Conservation (phyloP, 2,113 vertebrate genomes). For the Caracal caracal region DNA sequence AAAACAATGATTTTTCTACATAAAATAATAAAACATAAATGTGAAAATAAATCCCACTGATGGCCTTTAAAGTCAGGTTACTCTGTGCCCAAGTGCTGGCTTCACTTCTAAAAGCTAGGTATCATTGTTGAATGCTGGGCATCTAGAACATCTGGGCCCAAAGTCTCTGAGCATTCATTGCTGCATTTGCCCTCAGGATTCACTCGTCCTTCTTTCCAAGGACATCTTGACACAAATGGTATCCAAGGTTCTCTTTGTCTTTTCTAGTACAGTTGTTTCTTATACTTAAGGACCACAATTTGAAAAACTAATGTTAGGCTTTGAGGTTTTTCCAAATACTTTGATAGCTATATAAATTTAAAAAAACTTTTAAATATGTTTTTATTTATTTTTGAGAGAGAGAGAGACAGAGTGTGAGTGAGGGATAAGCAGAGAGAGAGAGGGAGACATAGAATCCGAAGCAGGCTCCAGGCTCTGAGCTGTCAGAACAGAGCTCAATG, state of each 20-base stretch:
- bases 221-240: neutral
- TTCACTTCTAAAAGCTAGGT: neutral
- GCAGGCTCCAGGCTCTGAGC: no score
- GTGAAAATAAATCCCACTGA: neutral
- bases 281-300: neutral
- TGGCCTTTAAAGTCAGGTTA: neutral
- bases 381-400: no score
- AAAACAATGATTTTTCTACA: conserved; percentile 59
- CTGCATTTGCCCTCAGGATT: neutral
- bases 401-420: no score
- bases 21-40: conserved; percentile 1
- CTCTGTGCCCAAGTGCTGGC: neutral
- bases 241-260: neutral
- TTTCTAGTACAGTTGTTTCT: neutral
- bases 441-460: no score
- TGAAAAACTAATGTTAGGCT: neutral
- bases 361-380: no score
- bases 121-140: rapidly evolving
- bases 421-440: no score
- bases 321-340: neutral
- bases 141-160: neutral
- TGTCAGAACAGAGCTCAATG: no score
- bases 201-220: neutral
- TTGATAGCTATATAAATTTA: neutral
- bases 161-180: rapidly evolving